phyloP scores from a whole-genome alignment of 2,888 invertebrate genomes.

The Apamea crenata region DNA sequence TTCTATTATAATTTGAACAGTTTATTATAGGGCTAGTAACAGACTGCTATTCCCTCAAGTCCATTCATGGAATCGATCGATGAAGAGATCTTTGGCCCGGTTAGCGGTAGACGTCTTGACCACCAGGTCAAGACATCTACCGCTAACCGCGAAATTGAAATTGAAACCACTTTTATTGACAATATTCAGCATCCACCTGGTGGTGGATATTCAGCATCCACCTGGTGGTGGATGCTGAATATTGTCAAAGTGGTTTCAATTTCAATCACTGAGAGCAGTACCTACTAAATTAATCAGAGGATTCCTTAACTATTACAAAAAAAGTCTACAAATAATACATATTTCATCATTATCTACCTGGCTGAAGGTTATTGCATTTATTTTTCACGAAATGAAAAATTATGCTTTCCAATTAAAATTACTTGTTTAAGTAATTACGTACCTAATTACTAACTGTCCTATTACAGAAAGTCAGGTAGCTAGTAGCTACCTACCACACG shows the following conservation, averaged over 20 bases:
- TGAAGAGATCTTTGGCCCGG: not conserved
- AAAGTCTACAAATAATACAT: not conserved
- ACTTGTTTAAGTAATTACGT: not conserved
- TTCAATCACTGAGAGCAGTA: not conserved
- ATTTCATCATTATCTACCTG: not conserved
- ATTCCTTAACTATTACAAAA: not conserved
- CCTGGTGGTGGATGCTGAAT: not conserved
- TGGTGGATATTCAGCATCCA: too few relatives aligned
- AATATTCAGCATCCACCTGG: too few relatives aligned
- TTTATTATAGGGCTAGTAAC: constrained; percentile 25
- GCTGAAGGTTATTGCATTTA: not conserved
- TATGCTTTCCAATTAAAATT: not conserved
- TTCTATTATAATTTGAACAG: constrained; percentile 34
- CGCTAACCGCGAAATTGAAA: too few relatives aligned
- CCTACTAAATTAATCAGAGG: not conserved
- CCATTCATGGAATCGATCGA: not conserved
- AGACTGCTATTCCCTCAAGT: constrained; percentile 4
- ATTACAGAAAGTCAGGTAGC: not conserved
- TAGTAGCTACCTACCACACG: not conserved
- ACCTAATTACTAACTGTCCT: not conserved
- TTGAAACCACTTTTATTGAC: too few relatives aligned
- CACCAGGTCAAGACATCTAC: too few relatives aligned
- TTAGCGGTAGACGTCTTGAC: not conserved
- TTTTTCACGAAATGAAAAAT: not conserved
- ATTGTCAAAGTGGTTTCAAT: not conserved